A percentile compares a stretch with the other conserved stretches of the same genome.
These are phyloP conservation scores for Lingula anatina DNA, from an alignment of 2,888 invertebrate genomes.

Conservation along the genomic window DNA sequence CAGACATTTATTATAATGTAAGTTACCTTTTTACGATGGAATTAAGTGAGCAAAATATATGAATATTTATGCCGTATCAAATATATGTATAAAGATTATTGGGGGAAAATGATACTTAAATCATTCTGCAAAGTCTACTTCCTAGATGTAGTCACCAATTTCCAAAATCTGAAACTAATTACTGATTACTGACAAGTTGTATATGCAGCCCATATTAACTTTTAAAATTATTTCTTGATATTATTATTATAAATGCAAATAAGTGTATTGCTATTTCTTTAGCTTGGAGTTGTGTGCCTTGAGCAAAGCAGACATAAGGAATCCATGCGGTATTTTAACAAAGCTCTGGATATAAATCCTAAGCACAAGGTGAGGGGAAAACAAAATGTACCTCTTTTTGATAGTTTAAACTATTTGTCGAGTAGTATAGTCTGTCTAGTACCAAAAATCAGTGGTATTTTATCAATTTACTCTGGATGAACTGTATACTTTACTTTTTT, in stretches of 20 bases:
- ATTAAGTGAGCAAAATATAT: too few relatives aligned
- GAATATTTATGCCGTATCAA: too few relatives aligned
- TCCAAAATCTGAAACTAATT: too few relatives aligned
- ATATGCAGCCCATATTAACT: too few relatives aligned
- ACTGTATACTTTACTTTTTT: conserved; percentile 6
- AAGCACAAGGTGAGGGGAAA: conserved; percentile 68
- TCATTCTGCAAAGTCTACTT: not conserved
- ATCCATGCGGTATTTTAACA: conserved; percentile 86
- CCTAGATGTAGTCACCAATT: too few relatives aligned
- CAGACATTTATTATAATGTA: conserved; percentile 53
- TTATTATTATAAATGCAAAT: not conserved
- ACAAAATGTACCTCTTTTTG: not conserved
- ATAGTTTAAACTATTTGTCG: conserved; percentile 1
- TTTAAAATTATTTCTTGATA: too few relatives aligned
- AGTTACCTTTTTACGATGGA: too few relatives aligned
- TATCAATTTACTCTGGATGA: not conserved
- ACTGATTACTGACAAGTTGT: too few relatives aligned
- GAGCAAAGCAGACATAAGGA: conserved; percentile 88
- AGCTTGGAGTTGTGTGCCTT: conserved; percentile 86
- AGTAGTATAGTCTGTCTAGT: not conserved
- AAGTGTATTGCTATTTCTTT: conserved; percentile 5
- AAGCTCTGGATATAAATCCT: conserved; percentile 86
- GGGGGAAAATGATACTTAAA: too few relatives aligned
- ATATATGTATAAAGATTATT: too few relatives aligned
- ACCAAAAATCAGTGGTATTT: not conserved